Conservation (phyloP, 2,888 invertebrate genomes). For the Orgyia antiqua region DNA sequence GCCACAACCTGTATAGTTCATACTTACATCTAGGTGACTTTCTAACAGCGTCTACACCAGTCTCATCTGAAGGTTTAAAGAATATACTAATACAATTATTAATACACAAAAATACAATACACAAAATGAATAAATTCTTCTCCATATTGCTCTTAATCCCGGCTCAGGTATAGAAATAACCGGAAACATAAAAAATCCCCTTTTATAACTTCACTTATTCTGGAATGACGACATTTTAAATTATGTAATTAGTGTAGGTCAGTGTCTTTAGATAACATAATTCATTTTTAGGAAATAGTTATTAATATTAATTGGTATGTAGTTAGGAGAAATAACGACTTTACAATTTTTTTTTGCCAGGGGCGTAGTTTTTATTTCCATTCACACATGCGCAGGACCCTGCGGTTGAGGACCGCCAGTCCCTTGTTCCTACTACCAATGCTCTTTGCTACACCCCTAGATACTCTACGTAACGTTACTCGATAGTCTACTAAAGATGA, state of each 20-base stretch:
- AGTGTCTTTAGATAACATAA: conserved; percentile 47
- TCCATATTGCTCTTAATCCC: background rate
- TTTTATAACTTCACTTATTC: too few relatives aligned
- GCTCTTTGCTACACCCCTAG: too few relatives aligned
- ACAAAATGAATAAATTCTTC: conserved; percentile 10
- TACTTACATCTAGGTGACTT: conserved; percentile 67
- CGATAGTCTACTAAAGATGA: too few relatives aligned
- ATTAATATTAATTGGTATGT: background rate
- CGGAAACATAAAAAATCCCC: background rate
- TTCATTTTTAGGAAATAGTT: conserved; percentile 7
- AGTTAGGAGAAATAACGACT: too few relatives aligned
- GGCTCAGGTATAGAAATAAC: background rate
- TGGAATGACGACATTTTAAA: too few relatives aligned
- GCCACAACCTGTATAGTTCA: too few relatives aligned
- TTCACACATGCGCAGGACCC: too few relatives aligned
- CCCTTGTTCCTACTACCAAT: too few relatives aligned
- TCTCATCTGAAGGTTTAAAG: conserved; percentile 34
- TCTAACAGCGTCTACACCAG: conserved; percentile 46
- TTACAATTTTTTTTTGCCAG: too few relatives aligned
- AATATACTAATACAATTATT: conserved; percentile 28
- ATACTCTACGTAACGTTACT: too few relatives aligned
- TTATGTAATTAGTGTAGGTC: conserved; percentile 47
- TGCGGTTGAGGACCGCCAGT: too few relatives aligned
- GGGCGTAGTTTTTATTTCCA: too few relatives aligned
- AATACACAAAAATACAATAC: conserved; percentile 18